Evolutionary conservation across 2,888 invertebrate genomes (phyloP).

Genomic region (Drosophila fulvimacula): DNA sequence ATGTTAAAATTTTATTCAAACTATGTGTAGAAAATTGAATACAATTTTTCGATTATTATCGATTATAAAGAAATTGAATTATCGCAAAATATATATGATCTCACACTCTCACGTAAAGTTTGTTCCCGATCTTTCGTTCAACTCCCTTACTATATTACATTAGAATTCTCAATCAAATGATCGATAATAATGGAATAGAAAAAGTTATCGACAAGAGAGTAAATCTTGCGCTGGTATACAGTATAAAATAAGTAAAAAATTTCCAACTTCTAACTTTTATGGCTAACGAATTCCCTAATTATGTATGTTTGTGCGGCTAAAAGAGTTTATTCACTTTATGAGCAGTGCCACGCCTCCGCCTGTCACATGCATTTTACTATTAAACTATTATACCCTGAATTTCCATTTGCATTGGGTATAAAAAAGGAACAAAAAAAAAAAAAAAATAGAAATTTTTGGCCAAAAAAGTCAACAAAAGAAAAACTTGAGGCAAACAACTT

Average conservation of each 20-base stretch:
- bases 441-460: slow-evolving; percentile 32
- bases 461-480: slow-evolving; percentile 62
- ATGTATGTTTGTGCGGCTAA: background rate
- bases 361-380: background rate
- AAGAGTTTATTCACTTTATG: background rate
- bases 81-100: too few relatives aligned
- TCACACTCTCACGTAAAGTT: too few relatives aligned
- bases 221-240: background rate
- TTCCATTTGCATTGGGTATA: background rate
- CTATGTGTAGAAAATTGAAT: too few relatives aligned
- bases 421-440: background rate
- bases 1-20: too few relatives aligned
- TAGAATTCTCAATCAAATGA: background rate
- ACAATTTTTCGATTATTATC: too few relatives aligned
- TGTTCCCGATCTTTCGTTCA: too few relatives aligned
- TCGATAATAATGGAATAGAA: background rate
- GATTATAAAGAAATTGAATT: too few relatives aligned
- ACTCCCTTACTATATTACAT: too few relatives aligned
- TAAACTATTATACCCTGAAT: background rate
- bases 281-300: background rate
- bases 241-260: background rate
- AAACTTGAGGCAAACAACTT: slow-evolving; percentile 68
- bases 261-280: background rate
- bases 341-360: background rate
- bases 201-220: background rate